These are phyloP conservation scores for Eonycteris spelaea DNA, from an alignment of 2,113 vertebrate genomes.

Conservation along the genomic window DNA sequence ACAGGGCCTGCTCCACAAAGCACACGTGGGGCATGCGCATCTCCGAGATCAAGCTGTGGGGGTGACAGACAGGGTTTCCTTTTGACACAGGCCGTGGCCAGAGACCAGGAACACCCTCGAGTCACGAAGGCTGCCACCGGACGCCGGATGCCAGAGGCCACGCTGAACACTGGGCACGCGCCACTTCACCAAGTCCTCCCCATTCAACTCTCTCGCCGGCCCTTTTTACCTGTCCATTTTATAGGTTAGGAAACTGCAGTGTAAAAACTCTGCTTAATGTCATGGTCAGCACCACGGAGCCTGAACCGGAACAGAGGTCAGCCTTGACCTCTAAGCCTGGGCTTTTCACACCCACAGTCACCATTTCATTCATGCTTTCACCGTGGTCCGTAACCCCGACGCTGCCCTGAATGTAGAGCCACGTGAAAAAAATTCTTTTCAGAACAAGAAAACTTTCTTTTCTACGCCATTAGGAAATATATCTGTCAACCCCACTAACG, in stretches of 20 bases:
- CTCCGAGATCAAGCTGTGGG: not conserved
- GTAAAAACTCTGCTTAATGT: fast-evolving
- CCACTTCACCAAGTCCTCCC: fast-evolving
- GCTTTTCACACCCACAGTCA: not conserved
- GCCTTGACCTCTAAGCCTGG: not conserved
- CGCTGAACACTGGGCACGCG: fast-evolving
- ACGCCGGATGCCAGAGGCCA: fast-evolving
- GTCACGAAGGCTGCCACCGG: fast-evolving
- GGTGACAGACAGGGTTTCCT: not conserved
- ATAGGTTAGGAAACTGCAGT: fast-evolving
- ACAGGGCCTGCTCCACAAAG: not conserved
- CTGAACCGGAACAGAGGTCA: not conserved
- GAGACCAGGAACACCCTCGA: fast-evolving
- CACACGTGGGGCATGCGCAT: fast-evolving
- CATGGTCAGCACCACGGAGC: fast-evolving
- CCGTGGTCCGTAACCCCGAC: fast-evolving
- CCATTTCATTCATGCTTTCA: too few relatives aligned
- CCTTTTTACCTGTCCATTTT: not conserved
- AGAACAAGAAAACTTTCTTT: not conserved
- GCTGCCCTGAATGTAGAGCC: not conserved
- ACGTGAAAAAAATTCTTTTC: not conserved
- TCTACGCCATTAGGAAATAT: fast-evolving
- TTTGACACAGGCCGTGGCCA: fast-evolving
- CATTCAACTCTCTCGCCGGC: fast-evolving
- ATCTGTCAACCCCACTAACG: fast-evolving